These are phyloP conservation scores for Stichodactyla helianthus DNA, from an alignment of 64 coral and sea anemone genomes.

Conservation along the genomic window DNA sequence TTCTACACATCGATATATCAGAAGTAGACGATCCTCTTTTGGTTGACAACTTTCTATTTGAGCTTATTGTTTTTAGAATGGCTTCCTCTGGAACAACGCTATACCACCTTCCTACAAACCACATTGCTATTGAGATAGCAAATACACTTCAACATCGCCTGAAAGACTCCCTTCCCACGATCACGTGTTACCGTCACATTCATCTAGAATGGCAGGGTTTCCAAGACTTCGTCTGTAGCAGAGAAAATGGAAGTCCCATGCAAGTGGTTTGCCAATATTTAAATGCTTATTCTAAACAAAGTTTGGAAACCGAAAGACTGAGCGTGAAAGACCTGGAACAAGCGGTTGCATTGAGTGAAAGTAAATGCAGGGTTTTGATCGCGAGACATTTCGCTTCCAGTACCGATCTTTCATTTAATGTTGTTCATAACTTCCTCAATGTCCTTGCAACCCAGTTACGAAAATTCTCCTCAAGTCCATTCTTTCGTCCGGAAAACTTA, in stretches of 20 bases:
- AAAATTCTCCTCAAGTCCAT: constrained; percentile 77
- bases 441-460: constrained; percentile 80
- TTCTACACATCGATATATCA: constrained; percentile 72
- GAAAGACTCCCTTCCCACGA: constrained; percentile 49
- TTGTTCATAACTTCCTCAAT: constrained; percentile 61
- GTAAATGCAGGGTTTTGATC: constrained; percentile 36
- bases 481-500: constrained; percentile 55
- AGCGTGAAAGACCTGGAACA: constrained; percentile 13
- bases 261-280: constrained; percentile 91
- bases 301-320: constrained; percentile 42
- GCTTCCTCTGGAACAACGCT: constrained; percentile 52
- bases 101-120: constrained; percentile 50
- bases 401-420: constrained; percentile 69
- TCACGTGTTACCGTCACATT: constrained; percentile 47
- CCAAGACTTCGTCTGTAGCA: constrained; percentile 36
- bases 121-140: constrained; percentile 67
- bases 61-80: constrained; percentile 58
- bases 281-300: constrained; percentile 32
- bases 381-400: constrained; percentile 9
- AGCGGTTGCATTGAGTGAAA: not conserved
- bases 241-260: constrained; percentile 44
- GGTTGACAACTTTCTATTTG: constrained; percentile 63
- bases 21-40: constrained; percentile 60
- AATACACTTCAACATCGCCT: constrained; percentile 46
- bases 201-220: constrained; percentile 42